A percentile compares a stretch with the other conserved stretches of the same genome.
These are phyloP conservation scores for Rhagologus leucostigma DNA, from an alignment of 2,113 vertebrate species.

Conservation along the genomic window DNA sequence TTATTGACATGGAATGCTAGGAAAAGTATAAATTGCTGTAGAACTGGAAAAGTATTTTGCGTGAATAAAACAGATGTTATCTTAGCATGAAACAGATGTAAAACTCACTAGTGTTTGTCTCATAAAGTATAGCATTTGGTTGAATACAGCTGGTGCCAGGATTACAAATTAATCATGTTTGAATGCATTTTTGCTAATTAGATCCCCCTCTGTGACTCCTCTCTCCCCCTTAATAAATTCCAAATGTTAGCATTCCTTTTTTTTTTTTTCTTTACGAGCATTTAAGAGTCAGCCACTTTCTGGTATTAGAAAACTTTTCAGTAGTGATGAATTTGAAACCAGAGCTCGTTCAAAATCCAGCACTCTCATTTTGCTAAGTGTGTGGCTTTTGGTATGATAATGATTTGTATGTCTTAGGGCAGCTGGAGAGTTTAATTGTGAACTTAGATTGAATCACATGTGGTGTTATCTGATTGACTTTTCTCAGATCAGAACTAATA, in stretches of 20 bases:
- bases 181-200: slow-evolving; percentile 77
- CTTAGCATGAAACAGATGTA: slow-evolving; percentile 79
- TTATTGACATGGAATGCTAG: slow-evolving; percentile 13
- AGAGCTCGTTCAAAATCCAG: background rate
- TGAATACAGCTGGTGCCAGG: slow-evolving; percentile 76
- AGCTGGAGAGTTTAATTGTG: background rate
- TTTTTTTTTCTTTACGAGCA: background rate
- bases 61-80: slow-evolving; percentile 74
- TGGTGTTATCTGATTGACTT: background rate
- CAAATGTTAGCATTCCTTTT: slow-evolving; percentile 6
- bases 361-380: background rate
- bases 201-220: slow-evolving; percentile 53
- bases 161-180: slow-evolving; percentile 78
- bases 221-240: slow-evolving; percentile 41
- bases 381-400: background rate
- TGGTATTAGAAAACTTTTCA: background rate
- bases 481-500: slow-evolving; percentile 9
- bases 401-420: background rate
- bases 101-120: slow-evolving; percentile 73
- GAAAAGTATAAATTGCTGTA: slow-evolving; percentile 65
- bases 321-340: background rate
- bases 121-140: slow-evolving; percentile 75
- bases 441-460: background rate
- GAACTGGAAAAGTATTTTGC: slow-evolving; percentile 62
- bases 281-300: background rate